Conservation (phyloP, 2,888 invertebrate genomes). For the Pedicia rivosa region DNA sequence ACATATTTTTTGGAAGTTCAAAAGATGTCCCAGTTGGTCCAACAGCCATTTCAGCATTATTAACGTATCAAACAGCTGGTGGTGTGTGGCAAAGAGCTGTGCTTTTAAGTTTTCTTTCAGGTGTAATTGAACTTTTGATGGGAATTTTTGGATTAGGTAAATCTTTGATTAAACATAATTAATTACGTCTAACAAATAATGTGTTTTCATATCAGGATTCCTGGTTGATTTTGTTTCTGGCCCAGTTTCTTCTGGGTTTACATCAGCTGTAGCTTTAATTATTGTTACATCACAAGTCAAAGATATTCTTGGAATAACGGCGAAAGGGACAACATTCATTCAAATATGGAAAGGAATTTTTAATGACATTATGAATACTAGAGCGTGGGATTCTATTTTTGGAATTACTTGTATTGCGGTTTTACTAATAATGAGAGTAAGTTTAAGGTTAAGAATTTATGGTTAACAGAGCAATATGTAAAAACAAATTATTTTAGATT, state of each 20-base stretch:
- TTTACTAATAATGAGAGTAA: conserved; percentile 61
- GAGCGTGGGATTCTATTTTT: conserved; percentile 56
- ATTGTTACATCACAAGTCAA: conserved; percentile 82
- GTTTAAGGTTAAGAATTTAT: conserved; percentile 18
- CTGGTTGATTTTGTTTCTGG: conserved; percentile 81
- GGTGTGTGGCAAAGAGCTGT: conserved; percentile 44
- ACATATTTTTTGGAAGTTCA: conserved; percentile 80
- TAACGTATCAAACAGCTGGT: conserved; percentile 63
- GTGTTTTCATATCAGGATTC: too few relatives aligned
- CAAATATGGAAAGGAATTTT: conserved; percentile 62
- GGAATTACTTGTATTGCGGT: conserved; percentile 60
- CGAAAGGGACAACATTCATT: conserved; percentile 58
- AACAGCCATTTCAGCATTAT: conserved; percentile 76
- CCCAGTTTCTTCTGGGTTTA: conserved; percentile 78
- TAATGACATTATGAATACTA: conserved; percentile 44
- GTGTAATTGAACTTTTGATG: conserved; percentile 62
- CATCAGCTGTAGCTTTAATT: conserved; percentile 77
- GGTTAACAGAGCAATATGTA: neutral
- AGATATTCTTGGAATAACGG: conserved; percentile 58
- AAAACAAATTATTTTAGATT: conserved; percentile 31
- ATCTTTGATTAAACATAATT: too few relatives aligned
- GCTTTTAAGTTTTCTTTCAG: conserved; percentile 56
- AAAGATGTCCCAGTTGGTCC: conserved; percentile 88
- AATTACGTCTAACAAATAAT: too few relatives aligned
- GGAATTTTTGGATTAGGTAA: conserved; percentile 64